Evolutionary conservation across 2,888 invertebrate species (phyloP), one percentile per base, ranked within the genome.

Genomic region (Trachelus iudaicus): DNA sequence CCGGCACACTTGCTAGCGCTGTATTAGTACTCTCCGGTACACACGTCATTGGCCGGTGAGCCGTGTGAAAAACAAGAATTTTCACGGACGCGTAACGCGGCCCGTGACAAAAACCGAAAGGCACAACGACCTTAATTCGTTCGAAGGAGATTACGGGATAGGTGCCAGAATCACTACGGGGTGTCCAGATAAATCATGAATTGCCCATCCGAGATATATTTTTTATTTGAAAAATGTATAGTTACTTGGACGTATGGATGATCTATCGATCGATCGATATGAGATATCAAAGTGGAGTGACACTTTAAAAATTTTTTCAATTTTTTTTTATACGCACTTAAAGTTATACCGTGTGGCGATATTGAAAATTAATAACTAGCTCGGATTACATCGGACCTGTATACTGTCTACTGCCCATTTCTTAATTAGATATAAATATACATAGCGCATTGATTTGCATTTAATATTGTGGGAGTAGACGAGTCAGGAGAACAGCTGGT

Each of bases 121-220:
- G 82, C 85, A 84, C 81, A 83, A 81, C 87, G 85, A 85, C 84
- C 84, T 84, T 85, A 82, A 85, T 84, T 82, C 84, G 80, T 79
- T 85, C 76, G 56, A 56, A 56, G 56, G 23, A 56, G 23, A 56
- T 56, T 56, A 56, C 56, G 56, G 56, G 56, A 56, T 56, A 56
- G 56, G 56, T 56, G 56, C 23, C 56, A 56, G 56, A 56, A 23
- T 56, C 56, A 56, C 56, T 56, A 56, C 56, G 56, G 56, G 56
- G 56, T 23, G 56, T 56, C 56, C 56, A 56, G 56, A 56, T 56
- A 56, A 56, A 56, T 56, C 56, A 56, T 23, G 56, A 23, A 9
- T 56, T 56, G 56, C 2, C 9, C 56, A 56, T 56, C 23, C 0
- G 23, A 56, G 56, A 23, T 56, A 56, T 56, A 9, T 23, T 56